Percentiles rank a stretch among this genome's conserved stretches.
Evolutionary conservation across 2,888 invertebrate genomes (phyloP).

Genomic region (Pilophorus perplexus): DNA sequence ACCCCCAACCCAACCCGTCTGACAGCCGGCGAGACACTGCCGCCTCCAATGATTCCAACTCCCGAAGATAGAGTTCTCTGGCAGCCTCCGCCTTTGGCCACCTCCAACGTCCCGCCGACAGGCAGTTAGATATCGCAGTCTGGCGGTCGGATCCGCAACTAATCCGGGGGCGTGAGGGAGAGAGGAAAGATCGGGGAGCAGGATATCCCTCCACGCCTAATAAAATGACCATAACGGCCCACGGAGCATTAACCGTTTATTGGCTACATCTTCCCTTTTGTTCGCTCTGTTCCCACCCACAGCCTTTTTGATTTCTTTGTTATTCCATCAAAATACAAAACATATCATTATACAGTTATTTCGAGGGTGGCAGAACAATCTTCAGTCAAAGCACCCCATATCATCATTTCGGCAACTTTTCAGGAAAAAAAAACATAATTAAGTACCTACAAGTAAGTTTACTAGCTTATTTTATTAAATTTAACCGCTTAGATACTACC

Average conservation of each 20-base stretch:
- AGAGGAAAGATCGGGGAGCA: neutral
- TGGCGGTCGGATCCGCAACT: neutral
- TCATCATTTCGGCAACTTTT: no score
- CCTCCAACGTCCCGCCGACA: neutral
- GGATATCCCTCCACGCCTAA: conserved; percentile 22
- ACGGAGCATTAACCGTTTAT: conserved; percentile 26
- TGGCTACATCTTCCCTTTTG: conserved; percentile 13
- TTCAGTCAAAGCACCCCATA: no score
- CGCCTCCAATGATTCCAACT: neutral
- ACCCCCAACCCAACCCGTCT: conserved; percentile 4
- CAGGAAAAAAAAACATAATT: no score
- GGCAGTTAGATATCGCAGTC: neutral
- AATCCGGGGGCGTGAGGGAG: no score
- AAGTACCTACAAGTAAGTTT: no score
- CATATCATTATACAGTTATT: no score
- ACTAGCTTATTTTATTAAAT: no score
- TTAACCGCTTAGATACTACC: no score
- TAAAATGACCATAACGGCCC: conserved; percentile 30
- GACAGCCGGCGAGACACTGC: conserved; percentile 12
- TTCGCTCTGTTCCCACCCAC: neutral
- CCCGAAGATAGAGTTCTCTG: neutral
- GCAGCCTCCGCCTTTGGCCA: no score
- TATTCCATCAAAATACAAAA: no score
- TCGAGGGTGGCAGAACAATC: no score
- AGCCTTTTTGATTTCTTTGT: no score